Base-by-base conservation (phyloP, 2,888 invertebrate species). In the Bombylius discolor region DNA sequence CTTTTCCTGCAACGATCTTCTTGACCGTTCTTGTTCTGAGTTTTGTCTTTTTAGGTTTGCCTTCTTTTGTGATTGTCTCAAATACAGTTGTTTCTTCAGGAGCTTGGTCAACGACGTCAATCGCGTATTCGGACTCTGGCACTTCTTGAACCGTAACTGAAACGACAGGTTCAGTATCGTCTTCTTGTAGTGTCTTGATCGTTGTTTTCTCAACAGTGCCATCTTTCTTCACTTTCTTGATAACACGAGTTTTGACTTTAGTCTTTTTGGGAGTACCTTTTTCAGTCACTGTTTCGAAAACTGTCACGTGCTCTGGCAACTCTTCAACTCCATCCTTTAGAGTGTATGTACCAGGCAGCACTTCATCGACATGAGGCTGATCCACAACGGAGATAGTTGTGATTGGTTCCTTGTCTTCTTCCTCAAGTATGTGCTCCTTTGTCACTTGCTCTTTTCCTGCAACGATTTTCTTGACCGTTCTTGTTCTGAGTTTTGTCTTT, bases 31-130 rank as follows among this genome's bases (percentile, higher is more conserved):
- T 64, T 47, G 67, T 71, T 47, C 68, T 69, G n/a, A 66, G 64
- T 12, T 65, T 63, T 52, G 57, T 62, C 47, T 60, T 60, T 56
- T 67, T 71, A 0, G 74, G 71, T 53, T 64, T 67, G 14, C 70
- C 72, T 56, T 69, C 68, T 44, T 64, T 63, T 0, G 76, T 75
- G 4, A 65, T 55, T 14, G 76, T 71, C 65, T 77, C 76, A 3
- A 72, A 70, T 4, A 76, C 64, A 50, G 70, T 69, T 0, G 72
- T 67, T 55, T 70, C 66, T 62, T 64, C 68, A 50, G 60, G 62
- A 53, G 59, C 33, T 59, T 73, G 72, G 49, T 60, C 62, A 11
- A 65, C 57, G 34, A 71, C 70, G 60, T 57, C n/a, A 61, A 57
- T 57, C 12, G 53, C 55, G 13, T 54, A 49, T 3, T 51, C 55